phyloP scores from a whole-genome alignment of 2,113 vertebrate genomes.

The Phrynosoma platyrhinos region DNA sequence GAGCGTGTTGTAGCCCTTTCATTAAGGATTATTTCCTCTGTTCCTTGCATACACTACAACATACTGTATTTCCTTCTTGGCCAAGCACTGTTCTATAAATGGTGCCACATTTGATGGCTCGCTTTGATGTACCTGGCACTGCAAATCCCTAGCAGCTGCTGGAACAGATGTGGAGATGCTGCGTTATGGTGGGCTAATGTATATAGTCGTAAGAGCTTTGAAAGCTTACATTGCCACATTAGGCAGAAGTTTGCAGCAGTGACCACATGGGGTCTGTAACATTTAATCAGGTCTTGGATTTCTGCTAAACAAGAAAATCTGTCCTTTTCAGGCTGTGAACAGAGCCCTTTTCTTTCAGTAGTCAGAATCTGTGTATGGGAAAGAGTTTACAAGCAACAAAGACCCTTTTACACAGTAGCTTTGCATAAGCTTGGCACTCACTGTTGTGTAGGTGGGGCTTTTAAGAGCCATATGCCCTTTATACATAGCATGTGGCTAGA shows the following conservation, averaged over 20 bases:
- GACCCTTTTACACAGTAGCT: conserved; percentile 28
- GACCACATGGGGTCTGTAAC: conserved; percentile 5
- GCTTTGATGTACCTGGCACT: background rate
- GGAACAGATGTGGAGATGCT: background rate
- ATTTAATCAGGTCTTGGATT: background rate
- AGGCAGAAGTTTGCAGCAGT: background rate
- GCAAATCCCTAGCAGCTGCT: background rate
- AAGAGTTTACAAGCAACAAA: conserved; percentile 33
- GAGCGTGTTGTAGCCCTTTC: background rate
- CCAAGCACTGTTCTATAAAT: background rate
- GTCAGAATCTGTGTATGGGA: background rate
- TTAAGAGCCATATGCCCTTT: conserved; percentile 11
- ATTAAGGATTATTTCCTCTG: background rate
- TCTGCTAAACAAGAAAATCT: conserved; percentile 23
- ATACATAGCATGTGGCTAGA: background rate
- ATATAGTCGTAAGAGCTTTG: background rate
- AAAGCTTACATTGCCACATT: background rate
- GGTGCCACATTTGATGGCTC: background rate
- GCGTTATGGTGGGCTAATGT: background rate
- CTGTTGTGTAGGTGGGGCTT: conserved; percentile 22
- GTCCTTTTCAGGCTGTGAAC: conserved; percentile 9
- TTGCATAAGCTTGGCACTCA: conserved; percentile 26
- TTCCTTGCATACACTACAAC: background rate
- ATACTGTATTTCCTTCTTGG: background rate
- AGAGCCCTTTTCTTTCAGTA: conserved; percentile 34